phyloP scores from a whole-genome alignment of 2,888 invertebrate genomes.

The Heliconius charithonia region DNA sequence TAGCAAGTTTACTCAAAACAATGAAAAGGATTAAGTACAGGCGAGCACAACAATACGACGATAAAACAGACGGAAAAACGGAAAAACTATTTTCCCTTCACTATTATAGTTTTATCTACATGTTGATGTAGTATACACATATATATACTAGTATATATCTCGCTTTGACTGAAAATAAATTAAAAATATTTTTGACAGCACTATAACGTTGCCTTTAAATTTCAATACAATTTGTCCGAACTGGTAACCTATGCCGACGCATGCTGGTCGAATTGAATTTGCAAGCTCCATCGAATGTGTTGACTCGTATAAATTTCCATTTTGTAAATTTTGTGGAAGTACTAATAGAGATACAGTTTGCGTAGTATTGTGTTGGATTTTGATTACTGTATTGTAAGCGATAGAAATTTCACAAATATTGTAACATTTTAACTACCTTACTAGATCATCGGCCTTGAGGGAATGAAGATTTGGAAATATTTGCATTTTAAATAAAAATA shows the following conservation, averaged over 20 bases:
- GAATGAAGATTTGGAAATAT: neutral
- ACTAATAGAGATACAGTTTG: conserved; percentile 9
- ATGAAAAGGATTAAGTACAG: neutral
- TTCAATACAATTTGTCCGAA: conserved; percentile 14
- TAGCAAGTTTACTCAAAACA: neutral
- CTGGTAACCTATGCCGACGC: conserved; percentile 13
- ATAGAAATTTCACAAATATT: neutral
- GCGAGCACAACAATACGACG: neutral
- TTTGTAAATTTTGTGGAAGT: conserved; percentile 30
- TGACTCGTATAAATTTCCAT: conserved; percentile 37
- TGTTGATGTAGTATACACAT: no score
- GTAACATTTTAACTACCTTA: neutral
- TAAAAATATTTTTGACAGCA: conserved; percentile 1
- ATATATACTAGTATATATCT: no score
- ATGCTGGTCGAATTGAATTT: conserved; percentile 33
- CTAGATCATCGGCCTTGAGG: neutral
- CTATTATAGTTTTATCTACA: neutral
- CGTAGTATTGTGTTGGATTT: conserved; percentile 11
- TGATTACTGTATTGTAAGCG: neutral
- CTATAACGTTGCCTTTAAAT: conserved; percentile 9
- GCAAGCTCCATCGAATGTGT: conserved; percentile 27
- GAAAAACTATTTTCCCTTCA: neutral
- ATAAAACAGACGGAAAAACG: neutral
- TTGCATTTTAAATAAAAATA: no score
- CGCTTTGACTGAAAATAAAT: neutral